Evolutionary conservation across 2,888 invertebrate genomes (phyloP), one percentile per base, ranked within the genome.

Genomic region (Drosophila fulvimacula): DNA sequence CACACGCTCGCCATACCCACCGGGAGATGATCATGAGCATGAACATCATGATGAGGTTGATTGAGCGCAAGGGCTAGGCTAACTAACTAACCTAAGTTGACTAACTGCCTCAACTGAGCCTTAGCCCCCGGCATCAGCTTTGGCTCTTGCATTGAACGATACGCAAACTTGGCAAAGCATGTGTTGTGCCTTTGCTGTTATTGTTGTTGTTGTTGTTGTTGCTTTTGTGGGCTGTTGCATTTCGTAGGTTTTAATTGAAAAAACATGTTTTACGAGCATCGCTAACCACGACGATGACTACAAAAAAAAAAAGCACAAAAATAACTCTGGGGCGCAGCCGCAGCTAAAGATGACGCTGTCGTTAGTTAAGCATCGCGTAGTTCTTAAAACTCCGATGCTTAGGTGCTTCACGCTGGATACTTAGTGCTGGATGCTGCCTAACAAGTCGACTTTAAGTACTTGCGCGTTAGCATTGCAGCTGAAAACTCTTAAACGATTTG

Each of bases 261-360:
- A 90, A 90, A 88, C 90, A 87, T 89, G 89, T 90, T 90, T 89
- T 90, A 90, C 81, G 88, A 88, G 81, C 88, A 79, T 79, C 76
- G 79, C 84, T 80, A 90, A 89, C 88, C 81, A 84, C 89, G 76
- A 79, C 79, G 70, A 79, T 66, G 76, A 75, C 77, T 71, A 56
- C 72, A 73, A 49, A 61, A 60, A 51, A 62, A 71, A 67, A 71
- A 62, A 62, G 42, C 49, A 41, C 56, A 63, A 66, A 67, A 59
- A 56, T 49, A 60, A 62, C 61, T 49, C 21, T 38, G 65, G 69
- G 88, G 82, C 85, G 88, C 88, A 84, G 85, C 55, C 60, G 48
- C 36, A 55, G 53, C 59, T 30, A 60, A 81, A 86, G 88, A 83
- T 88, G 83, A 88, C 77, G 81, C 73, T 82, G 87, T 81, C 79